Conservation (phyloP, 2,113 vertebrate species). For the Phylloscopus whistleri region DNA sequence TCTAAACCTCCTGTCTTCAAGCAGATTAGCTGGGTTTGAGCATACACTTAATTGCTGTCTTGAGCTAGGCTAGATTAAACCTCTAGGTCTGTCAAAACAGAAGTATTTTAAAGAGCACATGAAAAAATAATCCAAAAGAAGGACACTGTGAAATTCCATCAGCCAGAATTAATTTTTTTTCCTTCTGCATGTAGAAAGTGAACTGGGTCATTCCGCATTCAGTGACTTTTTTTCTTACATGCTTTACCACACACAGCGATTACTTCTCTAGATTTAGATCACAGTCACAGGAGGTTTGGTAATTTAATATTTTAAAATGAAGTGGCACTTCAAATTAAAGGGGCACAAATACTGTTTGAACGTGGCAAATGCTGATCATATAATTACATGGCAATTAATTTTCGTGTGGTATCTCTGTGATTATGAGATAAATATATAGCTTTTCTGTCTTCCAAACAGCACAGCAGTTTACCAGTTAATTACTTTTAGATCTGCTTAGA, state of each 20-base stretch:
- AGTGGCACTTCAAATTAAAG: constrained; percentile 40
- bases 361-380: background rate
- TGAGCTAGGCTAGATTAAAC: constrained; percentile 11
- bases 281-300: background rate
- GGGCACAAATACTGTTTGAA: background rate
- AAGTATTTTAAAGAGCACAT: background rate
- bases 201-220: constrained; percentile 13
- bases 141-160: background rate
- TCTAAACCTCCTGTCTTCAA: background rate
- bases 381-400: constrained; percentile 52
- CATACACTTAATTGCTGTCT: background rate
- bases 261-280: constrained; percentile 27
- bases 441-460: constrained; percentile 20
- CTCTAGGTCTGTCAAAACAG: background rate
- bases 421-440: constrained; percentile 11
- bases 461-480: constrained; percentile 37
- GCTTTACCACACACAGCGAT: background rate
- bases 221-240: background rate
- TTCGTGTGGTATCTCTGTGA: background rate
- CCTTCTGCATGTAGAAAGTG: background rate
- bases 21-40: constrained; percentile 1
- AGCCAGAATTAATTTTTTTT: background rate
- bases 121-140: constrained; percentile 1
- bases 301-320: constrained; percentile 49
- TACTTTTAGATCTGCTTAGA: constrained; percentile 44